A percentile compares a stretch with the other conserved stretches of the same genome.
Evolutionary conservation across 2,888 invertebrate species (phyloP).

Genomic region (Uropetala carovei): DNA sequence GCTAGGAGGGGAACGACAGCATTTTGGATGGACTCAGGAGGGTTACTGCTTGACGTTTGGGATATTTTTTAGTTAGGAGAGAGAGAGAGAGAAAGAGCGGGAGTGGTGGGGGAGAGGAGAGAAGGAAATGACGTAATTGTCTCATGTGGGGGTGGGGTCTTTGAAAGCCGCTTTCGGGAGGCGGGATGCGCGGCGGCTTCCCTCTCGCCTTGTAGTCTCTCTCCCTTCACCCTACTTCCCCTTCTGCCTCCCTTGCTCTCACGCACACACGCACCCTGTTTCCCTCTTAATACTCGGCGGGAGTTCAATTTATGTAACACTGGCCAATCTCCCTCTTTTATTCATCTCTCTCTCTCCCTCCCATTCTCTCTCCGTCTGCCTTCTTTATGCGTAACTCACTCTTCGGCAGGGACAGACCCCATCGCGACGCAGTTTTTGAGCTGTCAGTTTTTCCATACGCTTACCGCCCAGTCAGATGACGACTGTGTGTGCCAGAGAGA

Average conservation of each 20-base stretch:
- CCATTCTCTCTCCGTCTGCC: not conserved
- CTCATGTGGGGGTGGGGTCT: conserved; percentile 6
- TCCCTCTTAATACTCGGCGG: conserved; percentile 50
- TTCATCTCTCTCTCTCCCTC: not conserved
- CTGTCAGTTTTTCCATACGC: not conserved
- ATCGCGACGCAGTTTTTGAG: not conserved
- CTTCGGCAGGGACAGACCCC: not conserved
- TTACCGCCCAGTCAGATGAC: too few species aligned
- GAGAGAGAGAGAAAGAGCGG: too few species aligned
- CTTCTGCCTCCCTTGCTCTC: not conserved
- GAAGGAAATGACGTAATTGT: conserved; percentile 49
- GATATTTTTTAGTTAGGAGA: not conserved
- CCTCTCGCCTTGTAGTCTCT: not conserved
- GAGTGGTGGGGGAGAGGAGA: not conserved
- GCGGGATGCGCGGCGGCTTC: conserved; percentile 36
- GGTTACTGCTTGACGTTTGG: conserved; percentile 35
- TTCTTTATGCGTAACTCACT: not conserved
- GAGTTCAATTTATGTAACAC: conserved; percentile 48
- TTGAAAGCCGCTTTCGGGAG: conserved; percentile 45
- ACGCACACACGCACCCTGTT: not conserved
- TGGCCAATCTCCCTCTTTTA: not conserved
- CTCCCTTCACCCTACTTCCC: not conserved
- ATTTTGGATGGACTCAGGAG: not conserved
- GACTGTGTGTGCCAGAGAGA: not conserved
- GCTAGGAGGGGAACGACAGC: not conserved